Percentiles rank a stretch among this genome's conserved stretches.
phyloP scores from a whole-genome alignment of 2,113 vertebrate species.

The Haliaeetus leucogaster region DNA sequence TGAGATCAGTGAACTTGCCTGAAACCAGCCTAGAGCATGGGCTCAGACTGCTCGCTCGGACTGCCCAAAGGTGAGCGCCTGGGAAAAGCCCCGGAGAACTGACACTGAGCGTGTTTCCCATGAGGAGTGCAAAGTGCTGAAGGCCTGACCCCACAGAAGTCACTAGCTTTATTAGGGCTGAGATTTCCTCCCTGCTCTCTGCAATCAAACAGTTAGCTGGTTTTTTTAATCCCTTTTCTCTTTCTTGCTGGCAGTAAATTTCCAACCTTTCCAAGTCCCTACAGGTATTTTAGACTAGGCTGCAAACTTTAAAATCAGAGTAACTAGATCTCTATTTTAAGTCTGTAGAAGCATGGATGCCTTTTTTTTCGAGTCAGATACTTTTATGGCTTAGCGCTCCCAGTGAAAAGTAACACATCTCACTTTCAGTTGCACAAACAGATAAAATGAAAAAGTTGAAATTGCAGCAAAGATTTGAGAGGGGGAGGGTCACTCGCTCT shows the following conservation, averaged over 20 bases:
- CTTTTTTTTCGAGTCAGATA: background rate
- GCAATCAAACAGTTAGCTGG: background rate
- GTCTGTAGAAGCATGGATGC: background rate
- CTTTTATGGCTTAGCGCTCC: background rate
- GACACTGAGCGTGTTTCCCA: background rate
- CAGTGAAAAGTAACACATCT: background rate
- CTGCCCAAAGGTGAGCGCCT: background rate
- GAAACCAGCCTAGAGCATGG: background rate
- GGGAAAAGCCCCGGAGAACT: background rate
- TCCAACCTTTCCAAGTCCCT: background rate
- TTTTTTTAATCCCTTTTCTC: background rate
- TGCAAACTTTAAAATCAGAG: background rate
- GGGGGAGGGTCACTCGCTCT: background rate
- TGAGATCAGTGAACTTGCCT: background rate
- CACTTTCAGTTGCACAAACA: background rate
- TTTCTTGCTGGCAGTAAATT: background rate
- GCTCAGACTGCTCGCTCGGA: accelerated
- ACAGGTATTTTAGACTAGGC: background rate
- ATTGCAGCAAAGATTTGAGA: background rate
- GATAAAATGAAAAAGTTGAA: background rate
- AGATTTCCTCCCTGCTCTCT: background rate
- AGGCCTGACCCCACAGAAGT: background rate
- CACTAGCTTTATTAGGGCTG: background rate
- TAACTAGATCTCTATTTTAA: background rate
- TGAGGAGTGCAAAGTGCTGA: background rate